Evolutionary conservation across 92 coral and sea anemone genomes (phyloP).

Genomic region (Zoanthus sociatus): DNA sequence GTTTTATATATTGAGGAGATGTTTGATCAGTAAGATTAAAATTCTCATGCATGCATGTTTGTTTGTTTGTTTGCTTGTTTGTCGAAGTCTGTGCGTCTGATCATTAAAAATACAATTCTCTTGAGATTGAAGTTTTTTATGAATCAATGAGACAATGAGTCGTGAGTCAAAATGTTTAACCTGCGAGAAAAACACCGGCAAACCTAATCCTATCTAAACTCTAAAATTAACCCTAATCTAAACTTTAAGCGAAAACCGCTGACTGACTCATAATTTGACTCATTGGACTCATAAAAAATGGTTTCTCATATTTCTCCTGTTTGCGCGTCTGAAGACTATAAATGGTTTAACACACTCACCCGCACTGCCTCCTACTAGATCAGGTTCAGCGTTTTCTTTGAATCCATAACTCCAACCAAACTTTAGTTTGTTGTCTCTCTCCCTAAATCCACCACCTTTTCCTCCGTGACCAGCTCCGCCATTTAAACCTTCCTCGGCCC

Average conservation of each 20-base stretch:
- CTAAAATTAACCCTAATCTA: too few relatives aligned
- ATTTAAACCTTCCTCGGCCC: conserved; percentile 29
- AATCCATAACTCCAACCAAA: conserved; percentile 44
- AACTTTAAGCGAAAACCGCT: too few relatives aligned
- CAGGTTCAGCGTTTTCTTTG: background rate
- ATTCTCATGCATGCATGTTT: background rate
- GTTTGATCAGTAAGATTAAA: too few relatives aligned
- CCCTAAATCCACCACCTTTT: conserved; percentile 63
- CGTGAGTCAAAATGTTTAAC: too few relatives aligned
- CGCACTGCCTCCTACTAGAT: conserved; percentile 7
- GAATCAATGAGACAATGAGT: too few relatives aligned
- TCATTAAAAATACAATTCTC: too few relatives aligned
- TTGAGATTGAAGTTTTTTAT: background rate
- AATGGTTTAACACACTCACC: background rate
- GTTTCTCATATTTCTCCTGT: too few relatives aligned
- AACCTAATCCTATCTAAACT: too few relatives aligned
- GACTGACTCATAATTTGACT: too few relatives aligned
- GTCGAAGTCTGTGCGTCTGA: background rate
- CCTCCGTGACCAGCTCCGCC: conserved; percentile 92
- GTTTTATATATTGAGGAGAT: too few relatives aligned
- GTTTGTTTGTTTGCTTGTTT: background rate
- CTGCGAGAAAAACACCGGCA: too few relatives aligned
- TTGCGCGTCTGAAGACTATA: background rate
- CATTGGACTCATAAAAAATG: too few relatives aligned
- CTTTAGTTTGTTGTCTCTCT: background rate